phyloP scores from a whole-genome alignment of 2,797 vertebrate genomes.

The Manis crassicaudata region DNA sequence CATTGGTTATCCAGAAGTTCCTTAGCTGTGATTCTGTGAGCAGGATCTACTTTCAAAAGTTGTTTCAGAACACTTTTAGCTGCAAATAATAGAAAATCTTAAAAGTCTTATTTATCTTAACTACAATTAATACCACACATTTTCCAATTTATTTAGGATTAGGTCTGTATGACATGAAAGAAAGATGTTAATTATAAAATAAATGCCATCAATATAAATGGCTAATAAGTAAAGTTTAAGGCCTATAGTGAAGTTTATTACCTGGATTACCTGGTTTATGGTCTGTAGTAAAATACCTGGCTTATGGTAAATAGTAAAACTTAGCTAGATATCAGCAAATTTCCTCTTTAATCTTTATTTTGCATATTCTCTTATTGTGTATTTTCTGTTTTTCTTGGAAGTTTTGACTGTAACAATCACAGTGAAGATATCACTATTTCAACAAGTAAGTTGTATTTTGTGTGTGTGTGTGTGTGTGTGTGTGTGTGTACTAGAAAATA shows the following conservation, averaged over 20 bases:
- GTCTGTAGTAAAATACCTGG: slow-evolving; percentile 1
- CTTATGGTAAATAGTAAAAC: slow-evolving; percentile 23
- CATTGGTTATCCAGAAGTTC: slow-evolving; percentile 89
- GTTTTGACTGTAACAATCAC: slow-evolving; percentile 7
- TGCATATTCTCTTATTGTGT: not conserved
- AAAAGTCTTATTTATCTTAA: slow-evolving; percentile 60
- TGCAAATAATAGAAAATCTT: slow-evolving; percentile 75
- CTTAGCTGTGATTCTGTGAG: slow-evolving; percentile 89
- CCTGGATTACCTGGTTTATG: not conserved
- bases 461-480: too few species aligned
- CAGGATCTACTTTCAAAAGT: slow-evolving; percentile 89
- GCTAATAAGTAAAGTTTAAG: slow-evolving; percentile 19
- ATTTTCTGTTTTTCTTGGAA: slow-evolving; percentile 30
- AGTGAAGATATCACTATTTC: slow-evolving; percentile 24
- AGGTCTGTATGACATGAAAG: not conserved
- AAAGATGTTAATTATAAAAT: not conserved
- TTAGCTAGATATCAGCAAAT: not conserved
- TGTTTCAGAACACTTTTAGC: slow-evolving; percentile 88
- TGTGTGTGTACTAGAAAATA: too few species aligned
- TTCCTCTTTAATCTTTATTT: slow-evolving; percentile 50
- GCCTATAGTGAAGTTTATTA: not conserved
- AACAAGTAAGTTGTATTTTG: not conserved
- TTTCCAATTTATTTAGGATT: slow-evolving; percentile 51
- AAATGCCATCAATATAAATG: not conserved
- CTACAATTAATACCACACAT: slow-evolving; percentile 24